Base-by-base conservation (phyloP, 2,888 invertebrate genomes). In the Cephus rjabovi region DNA sequence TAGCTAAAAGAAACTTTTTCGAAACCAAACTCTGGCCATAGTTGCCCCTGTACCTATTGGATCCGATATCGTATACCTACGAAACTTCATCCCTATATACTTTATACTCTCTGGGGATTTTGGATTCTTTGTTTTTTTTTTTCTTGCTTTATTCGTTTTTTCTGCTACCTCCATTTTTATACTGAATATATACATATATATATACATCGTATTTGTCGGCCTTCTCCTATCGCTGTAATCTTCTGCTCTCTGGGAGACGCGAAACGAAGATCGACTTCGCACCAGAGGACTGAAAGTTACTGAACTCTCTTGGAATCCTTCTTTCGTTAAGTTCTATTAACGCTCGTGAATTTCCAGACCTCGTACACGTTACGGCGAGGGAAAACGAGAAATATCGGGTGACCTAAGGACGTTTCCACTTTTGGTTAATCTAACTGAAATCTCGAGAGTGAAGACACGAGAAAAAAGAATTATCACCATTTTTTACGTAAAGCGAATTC, bases 1-100 rank as follows among this genome's bases (percentile, higher is more conserved):
- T 85, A 83, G 83, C 76, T 77, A 79, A 83, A 85, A 88, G 85
- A 87, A 88, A 87, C 84, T 87, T 88, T 87, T 82, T 77, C 23
- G 23, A 56, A 56, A 56, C 23, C 23, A 56, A 56, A 56, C 40
- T 56, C 9, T 23, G 23, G 23, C 23, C 23, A 23, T 6, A 56
- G 40, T 56, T 56, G 40, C 15, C 15, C 15, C 40, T 40, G 15
- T 40, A 40, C 15, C 40, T 40, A 15, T 15, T 40, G 23, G 40
- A 56, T 56, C 23, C 40, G 40, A 56, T 23, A 56, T 15, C 23
- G 9, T 23, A 23, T 56, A 56, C 23, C 40, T 56, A 56, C 23
- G 6, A 2, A 23, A 56, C 15, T 56, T 56, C 23, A 23, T 23
- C 40, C 40, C 40, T 56, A 2, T 56, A 23, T 56, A 56, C 23